Evolutionary conservation across 1,140 invertebrate genomes (phyloP).

Genomic region (Cyrtorhinus lividipennis): DNA sequence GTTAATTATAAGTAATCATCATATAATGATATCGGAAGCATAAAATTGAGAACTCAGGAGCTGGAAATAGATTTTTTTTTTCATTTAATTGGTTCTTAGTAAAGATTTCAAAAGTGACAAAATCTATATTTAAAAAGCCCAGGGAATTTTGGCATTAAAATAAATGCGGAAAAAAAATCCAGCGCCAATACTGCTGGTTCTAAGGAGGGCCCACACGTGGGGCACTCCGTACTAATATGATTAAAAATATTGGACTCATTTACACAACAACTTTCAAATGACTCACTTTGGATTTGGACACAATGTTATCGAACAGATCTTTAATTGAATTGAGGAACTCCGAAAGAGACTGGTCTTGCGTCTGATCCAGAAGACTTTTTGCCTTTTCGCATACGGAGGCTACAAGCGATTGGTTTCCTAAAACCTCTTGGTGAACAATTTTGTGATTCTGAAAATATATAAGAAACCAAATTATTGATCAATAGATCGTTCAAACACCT

Average conservation of each 20-base stretch:
- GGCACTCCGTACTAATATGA: too few species aligned
- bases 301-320: conserved; percentile 75
- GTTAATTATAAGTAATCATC: background rate
- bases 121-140: too few species aligned
- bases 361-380: conserved; percentile 74
- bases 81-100: too few species aligned
- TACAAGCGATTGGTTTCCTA: conserved; percentile 75
- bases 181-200: too few species aligned
- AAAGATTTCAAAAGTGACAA: too few species aligned
- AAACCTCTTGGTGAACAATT: conserved; percentile 89
- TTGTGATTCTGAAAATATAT: conserved; percentile 57
- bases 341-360: conserved; percentile 70
- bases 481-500: background rate
- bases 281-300: conserved; percentile 66
- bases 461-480: background rate
- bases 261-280: background rate
- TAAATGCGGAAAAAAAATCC: too few species aligned
- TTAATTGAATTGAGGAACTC: conserved; percentile 79
- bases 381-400: conserved; percentile 86
- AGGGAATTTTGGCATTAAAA: too few species aligned
- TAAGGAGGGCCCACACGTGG: too few species aligned
- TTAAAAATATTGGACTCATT: background rate
- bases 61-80: too few species aligned
- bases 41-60: too few species aligned
- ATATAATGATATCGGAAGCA: too few species aligned